Evolutionary conservation across 92 coral and sea anemone species (phyloP).

Genomic region (Porites evermanni): DNA sequence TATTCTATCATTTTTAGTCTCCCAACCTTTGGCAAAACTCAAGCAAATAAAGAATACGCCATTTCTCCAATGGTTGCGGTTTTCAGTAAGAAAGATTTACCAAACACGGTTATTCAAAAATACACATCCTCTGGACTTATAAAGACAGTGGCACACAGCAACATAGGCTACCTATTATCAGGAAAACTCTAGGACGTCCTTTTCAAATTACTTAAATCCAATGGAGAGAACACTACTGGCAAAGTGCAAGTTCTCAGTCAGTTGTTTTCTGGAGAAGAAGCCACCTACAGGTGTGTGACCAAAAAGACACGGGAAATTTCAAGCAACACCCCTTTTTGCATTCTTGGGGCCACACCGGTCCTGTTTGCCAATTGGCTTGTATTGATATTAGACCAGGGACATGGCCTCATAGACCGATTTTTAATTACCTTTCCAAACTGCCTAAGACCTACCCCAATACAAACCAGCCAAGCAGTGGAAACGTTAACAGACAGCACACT

Average conservation of each 20-base stretch:
- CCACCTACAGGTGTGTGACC: not conserved
- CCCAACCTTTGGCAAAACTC: constrained; percentile 56
- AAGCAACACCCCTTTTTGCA: too few species aligned
- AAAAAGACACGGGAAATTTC: too few species aligned
- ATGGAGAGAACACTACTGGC: constrained; percentile 52
- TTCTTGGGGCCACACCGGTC: too few species aligned
- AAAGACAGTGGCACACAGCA: constrained; percentile 20
- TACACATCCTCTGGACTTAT: constrained; percentile 52
- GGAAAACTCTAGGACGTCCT: constrained; percentile 45
- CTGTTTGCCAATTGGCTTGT: too few species aligned
- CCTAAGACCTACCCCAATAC: too few species aligned
- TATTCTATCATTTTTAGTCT: constrained; percentile 45
- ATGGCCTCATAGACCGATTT: too few species aligned
- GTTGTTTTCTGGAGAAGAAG: constrained; percentile 52
- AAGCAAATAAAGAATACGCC: constrained; percentile 47
- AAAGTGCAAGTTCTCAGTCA: constrained; percentile 47
- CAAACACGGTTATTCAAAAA: constrained; percentile 31
- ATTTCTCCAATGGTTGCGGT: constrained; percentile 32
- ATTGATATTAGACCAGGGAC: too few species aligned
- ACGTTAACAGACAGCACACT: too few species aligned
- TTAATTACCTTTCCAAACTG: too few species aligned
- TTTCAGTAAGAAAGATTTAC: constrained; percentile 12
- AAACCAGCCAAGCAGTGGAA: too few species aligned
- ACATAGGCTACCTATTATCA: constrained; percentile 36
- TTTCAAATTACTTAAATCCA: constrained; percentile 37